These are phyloP conservation scores for Meloidogyne hapla DNA, from an alignment of 1,140 invertebrate genomes.

Conservation along the genomic window DNA sequence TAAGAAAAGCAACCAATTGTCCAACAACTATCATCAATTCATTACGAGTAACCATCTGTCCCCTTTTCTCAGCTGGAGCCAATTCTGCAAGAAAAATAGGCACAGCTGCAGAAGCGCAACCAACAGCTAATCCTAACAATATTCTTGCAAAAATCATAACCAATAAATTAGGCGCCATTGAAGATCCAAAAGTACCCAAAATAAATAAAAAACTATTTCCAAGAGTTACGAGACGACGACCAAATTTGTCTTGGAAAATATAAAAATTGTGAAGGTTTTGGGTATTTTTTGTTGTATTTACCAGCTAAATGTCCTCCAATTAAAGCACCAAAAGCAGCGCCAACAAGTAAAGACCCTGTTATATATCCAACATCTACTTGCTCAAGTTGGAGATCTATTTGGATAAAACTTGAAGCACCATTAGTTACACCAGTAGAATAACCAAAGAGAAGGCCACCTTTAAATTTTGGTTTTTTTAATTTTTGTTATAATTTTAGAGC, in stretches of 20 bases:
- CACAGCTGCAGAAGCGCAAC: slow-evolving; percentile 17
- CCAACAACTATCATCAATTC: slow-evolving; percentile 18
- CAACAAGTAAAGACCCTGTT: slow-evolving; percentile 20
- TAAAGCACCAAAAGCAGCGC: slow-evolving; percentile 20
- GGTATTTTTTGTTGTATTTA: background rate
- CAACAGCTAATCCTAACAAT: slow-evolving; percentile 23
- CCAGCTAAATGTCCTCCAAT: slow-evolving; percentile 7
- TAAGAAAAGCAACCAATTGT: slow-evolving; percentile 18
- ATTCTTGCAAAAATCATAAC: slow-evolving; percentile 12
- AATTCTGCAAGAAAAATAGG: slow-evolving; percentile 21
- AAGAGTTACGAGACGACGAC: slow-evolving; percentile 7
- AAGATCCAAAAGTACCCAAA: slow-evolving; percentile 12
- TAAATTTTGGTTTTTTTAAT: too few relatives aligned
- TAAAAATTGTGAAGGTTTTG: background rate
- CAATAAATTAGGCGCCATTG: slow-evolving; percentile 9
- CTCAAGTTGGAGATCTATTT: slow-evolving; percentile 7
- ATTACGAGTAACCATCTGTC: slow-evolving; percentile 19
- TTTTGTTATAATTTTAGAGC: too few relatives aligned
- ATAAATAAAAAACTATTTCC: slow-evolving; percentile 11
- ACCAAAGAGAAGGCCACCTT: background rate
- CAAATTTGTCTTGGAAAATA: slow-evolving; percentile 20
- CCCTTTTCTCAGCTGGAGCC: slow-evolving; percentile 15
- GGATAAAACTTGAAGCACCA: slow-evolving; percentile 15
- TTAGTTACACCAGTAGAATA: slow-evolving; percentile 19
- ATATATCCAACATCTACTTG: slow-evolving; percentile 1